Evolutionary conservation across 1,140 invertebrate genomes (phyloP), one percentile per base, ranked within the genome.

Genomic region (Zeugodacus cucurbitae): DNA sequence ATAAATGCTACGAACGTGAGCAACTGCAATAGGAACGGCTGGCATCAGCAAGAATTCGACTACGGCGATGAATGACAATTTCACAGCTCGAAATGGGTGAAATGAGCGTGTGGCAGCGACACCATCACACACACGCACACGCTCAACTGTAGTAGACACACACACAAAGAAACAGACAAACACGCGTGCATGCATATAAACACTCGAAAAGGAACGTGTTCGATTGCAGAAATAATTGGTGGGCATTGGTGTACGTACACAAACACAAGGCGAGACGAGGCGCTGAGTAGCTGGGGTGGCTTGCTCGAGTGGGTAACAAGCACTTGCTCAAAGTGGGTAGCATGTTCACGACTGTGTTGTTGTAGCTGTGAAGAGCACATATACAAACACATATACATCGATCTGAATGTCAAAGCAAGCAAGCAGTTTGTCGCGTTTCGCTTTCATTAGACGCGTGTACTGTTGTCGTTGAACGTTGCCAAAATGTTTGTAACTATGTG

Each of bases 1-100:
- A 82, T 82, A 82, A 82, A 82, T 54, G 74, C 41, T 17, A 48
- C 74, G 41, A 48, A 82, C 74, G 74, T 82, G 74, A 82, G 74
- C 41, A 82, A 48, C n/a, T 54, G 44, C 41, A 82, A 26, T 34
- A 11, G 67, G 41, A 26, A 34, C n/a, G 74, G 37, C 74, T 26
- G 74, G 74, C 41, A 26, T 82, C 74, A 44, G 41, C 74, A 82
- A 44, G 44, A 82, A 82, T 54, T 82, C 74, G 74, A 44, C 74
- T 54, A 82, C 41, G 41, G 14, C 37, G 34, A 14, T 82, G 37
- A 48, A 44, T 82, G 74, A 82, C 74, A 82, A 82, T 54, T 82
- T 29, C 74, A 82, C 74, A 82, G n/a, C 26, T 26, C 74, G 74
- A 14, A 82, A 82, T 22, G 41, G 41, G 41, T n/a, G 44, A 48